These are phyloP conservation scores for Lycaena phlaeas DNA, from an alignment of 2,888 invertebrate species.

Conservation along the genomic window DNA sequence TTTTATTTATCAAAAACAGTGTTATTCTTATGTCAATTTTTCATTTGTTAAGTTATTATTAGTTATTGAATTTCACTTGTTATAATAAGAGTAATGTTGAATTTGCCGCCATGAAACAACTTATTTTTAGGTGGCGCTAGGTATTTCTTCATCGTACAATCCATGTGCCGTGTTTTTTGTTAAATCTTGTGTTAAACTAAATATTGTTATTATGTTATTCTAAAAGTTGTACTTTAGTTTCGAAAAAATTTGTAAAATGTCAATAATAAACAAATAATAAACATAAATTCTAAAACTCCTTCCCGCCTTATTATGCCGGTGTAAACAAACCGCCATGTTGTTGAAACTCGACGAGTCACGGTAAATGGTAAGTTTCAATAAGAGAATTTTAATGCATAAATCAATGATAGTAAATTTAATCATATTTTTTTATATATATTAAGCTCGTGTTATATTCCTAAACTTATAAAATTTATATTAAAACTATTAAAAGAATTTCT, in stretches of 20 bases:
- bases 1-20: background rate
- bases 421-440: background rate
- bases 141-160: constrained; percentile 40
- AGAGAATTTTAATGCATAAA: constrained; percentile 10
- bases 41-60: background rate
- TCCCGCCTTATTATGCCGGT: constrained; percentile 72
- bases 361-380: constrained; percentile 40
- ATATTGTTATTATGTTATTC: constrained; percentile 31
- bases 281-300: constrained; percentile 33
- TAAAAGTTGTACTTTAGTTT: background rate
- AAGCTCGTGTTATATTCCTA: no score
- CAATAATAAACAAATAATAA: constrained; percentile 15
- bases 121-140: constrained; percentile 39
- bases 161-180: constrained; percentile 44
- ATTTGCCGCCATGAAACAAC: constrained; percentile 31
- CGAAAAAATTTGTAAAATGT: constrained; percentile 35
- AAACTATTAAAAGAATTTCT: constrained; percentile 23
- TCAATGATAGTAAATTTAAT: constrained; percentile 3
- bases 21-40: background rate
- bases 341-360: constrained; percentile 41
- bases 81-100: background rate
- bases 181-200: constrained; percentile 24
- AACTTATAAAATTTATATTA: background rate
- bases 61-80: background rate
- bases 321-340: constrained; percentile 74